These are phyloP conservation scores for Myotis daubentonii DNA, from an alignment of 2,797 vertebrate species.

Conservation along the genomic window DNA sequence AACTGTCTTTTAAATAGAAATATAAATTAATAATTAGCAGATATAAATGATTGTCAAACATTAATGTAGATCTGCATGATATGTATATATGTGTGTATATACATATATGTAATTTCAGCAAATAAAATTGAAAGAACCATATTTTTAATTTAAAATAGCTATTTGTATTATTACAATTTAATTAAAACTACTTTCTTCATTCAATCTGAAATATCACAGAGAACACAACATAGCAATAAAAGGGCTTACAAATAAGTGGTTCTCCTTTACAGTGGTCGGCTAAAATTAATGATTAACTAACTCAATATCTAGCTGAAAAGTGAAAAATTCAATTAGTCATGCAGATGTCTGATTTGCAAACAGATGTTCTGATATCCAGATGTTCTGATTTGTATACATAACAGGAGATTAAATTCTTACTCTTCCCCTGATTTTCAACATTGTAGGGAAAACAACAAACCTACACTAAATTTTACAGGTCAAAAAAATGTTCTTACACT, in stretches of 20 bases:
- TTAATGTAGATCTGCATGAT: not conserved
- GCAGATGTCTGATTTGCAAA: not conserved
- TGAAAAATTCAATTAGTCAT: slow-evolving; percentile 43
- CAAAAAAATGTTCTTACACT: not conserved
- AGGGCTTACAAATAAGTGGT: not conserved
- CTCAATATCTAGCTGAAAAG: slow-evolving; percentile 8
- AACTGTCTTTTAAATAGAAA: slow-evolving; percentile 40
- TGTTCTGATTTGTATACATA: not conserved
- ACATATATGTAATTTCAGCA: not conserved
- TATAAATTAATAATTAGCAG: not conserved
- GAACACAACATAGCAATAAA: not conserved
- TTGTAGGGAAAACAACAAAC: not conserved
- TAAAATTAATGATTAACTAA: slow-evolving; percentile 37
- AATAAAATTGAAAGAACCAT: not conserved
- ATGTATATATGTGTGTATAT: not conserved
- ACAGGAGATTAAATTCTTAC: not conserved
- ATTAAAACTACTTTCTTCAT: slow-evolving; percentile 29
- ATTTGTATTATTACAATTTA: not conserved
- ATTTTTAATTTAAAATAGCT: not conserved
- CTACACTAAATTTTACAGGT: not conserved
- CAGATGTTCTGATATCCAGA: not conserved
- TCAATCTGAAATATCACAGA: slow-evolving; percentile 4
- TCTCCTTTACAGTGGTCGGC: not conserved
- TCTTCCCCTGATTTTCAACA: slow-evolving; percentile 23
- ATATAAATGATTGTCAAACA: not conserved